Evolutionary conservation across 2,113 vertebrate species (phyloP).

Genomic region (Gymnocephalus cernua): DNA sequence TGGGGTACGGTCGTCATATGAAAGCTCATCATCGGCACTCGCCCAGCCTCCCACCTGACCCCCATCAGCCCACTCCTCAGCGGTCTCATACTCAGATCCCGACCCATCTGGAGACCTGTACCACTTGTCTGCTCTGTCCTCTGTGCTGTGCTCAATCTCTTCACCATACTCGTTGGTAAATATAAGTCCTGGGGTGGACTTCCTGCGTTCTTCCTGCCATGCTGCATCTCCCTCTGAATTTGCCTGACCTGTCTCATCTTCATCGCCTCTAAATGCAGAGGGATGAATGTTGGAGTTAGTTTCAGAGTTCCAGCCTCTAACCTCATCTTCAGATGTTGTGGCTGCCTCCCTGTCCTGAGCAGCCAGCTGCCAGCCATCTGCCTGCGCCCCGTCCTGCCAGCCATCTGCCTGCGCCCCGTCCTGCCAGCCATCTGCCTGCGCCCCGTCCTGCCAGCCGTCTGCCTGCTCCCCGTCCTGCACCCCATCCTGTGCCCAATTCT

Average conservation of each 20-base stretch:
- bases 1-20: slow-evolving; percentile 7
- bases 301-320: slow-evolving; percentile 82
- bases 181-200: slow-evolving; percentile 80
- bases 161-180: slow-evolving; percentile 83
- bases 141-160: slow-evolving; percentile 68
- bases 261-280: slow-evolving; percentile 40
- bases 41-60: slow-evolving; percentile 73
- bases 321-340: slow-evolving; percentile 71
- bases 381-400: slow-evolving; percentile 39
- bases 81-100: slow-evolving; percentile 82
- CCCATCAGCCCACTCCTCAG: slow-evolving; percentile 80
- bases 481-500: slow-evolving; percentile 64
- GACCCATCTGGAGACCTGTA: slow-evolving; percentile 76
- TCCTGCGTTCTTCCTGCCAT: slow-evolving; percentile 52
- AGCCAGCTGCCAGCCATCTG: slow-evolving; percentile 60
- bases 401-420: slow-evolving; percentile 39
- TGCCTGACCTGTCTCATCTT: slow-evolving; percentile 34
- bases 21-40: slow-evolving; percentile 73
- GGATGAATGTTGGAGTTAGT: slow-evolving; percentile 60
- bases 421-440: slow-evolving; percentile 62
- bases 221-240: slow-evolving; percentile 19
- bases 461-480: slow-evolving; percentile 37
- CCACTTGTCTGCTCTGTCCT: slow-evolving; percentile 48
- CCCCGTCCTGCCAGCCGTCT: slow-evolving; percentile 45
- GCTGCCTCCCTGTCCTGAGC: slow-evolving; percentile 66